Base-by-base conservation (phyloP, 1,140 invertebrate species). In the Phocides pigmalion region DNA sequence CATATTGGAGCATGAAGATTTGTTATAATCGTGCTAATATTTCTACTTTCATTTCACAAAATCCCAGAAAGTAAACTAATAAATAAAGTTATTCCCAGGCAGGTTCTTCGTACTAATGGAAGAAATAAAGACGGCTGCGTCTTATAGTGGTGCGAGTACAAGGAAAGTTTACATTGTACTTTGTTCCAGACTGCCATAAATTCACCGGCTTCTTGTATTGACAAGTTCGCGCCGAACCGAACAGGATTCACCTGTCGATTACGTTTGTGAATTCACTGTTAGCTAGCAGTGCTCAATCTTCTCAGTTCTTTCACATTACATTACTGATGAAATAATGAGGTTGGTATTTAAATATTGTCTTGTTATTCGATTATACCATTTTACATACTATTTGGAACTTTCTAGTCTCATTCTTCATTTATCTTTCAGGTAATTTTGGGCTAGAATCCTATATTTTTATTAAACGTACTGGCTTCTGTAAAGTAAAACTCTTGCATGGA, bases 141-240 rank as follows among this genome's bases (percentile, higher is more conserved):
- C 35, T 37, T 54, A 64, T 19, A 47, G 22, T 41, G 22, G 41
- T 44, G 22, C 11, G 25, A 25, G 39, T 22, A 62, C 51, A 63
- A 59, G 46, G 22, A 51, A 70, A 66, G 22, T 59, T 70, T 62
- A 62, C 42, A 62, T 49, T 32, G 56, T 59, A 59, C 56, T 59
- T 59, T 59, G 56, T 59, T 59, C 25, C 20, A 28, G 56, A 62
- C 61, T 64, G 49, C 56, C 62, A 64, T 71, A 71, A 71, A 71
- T 71, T 64, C 46, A 37, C 42, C 63, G 64, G 32, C 65, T 61
- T 64, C 61, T 73, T 66, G 67, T 61, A 73, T 70, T 73, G 71
- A 70, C 62, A 73, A 73, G 42, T 69, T 73, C 63, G 28, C 56
- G 17, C 44, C 50, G 62, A 64, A 51, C 44, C 47, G 53, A 66